Evolutionary conservation across 2,888 invertebrate genomes (phyloP).

Genomic region (Melanchra persicariae): DNA sequence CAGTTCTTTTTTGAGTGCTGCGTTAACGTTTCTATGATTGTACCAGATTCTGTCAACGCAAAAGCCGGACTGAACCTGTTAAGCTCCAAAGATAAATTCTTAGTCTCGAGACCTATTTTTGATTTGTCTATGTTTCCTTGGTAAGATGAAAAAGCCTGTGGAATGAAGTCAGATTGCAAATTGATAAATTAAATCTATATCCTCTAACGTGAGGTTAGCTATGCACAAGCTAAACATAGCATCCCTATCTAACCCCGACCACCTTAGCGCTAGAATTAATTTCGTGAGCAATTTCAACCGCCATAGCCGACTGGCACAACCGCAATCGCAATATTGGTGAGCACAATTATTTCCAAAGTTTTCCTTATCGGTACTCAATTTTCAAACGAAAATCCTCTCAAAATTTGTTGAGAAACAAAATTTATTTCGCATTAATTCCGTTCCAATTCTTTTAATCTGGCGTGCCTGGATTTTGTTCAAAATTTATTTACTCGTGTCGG

Average conservation of each 20-base stretch:
- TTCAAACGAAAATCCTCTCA: slow-evolving; percentile 40
- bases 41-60: slow-evolving; percentile 5
- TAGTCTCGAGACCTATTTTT: neutral
- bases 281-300: slow-evolving; percentile 58
- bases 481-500: no score
- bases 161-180: no score
- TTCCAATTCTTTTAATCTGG: slow-evolving; percentile 54
- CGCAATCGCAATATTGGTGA: slow-evolving; percentile 52
- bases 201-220: neutral
- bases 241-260: slow-evolving; percentile 30
- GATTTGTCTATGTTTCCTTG: neutral
- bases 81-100: slow-evolving; percentile 13
- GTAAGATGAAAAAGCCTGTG: neutral
- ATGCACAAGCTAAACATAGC: neutral
- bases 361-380: slow-evolving; percentile 39
- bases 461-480: slow-evolving; percentile 36
- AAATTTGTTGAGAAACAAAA: slow-evolving; percentile 57
- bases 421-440: slow-evolving; percentile 57
- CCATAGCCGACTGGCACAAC: slow-evolving; percentile 32
- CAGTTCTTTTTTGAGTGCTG: slow-evolving; percentile 55
- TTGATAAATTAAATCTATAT: neutral
- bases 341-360: slow-evolving; percentile 33
- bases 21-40: slow-evolving; percentile 48
- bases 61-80: slow-evolving; percentile 13
- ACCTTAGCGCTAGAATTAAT: slow-evolving; percentile 56